Base-by-base conservation (phyloP, 2,113 vertebrate species). In the Gasterosteus nipponicus region DNA sequence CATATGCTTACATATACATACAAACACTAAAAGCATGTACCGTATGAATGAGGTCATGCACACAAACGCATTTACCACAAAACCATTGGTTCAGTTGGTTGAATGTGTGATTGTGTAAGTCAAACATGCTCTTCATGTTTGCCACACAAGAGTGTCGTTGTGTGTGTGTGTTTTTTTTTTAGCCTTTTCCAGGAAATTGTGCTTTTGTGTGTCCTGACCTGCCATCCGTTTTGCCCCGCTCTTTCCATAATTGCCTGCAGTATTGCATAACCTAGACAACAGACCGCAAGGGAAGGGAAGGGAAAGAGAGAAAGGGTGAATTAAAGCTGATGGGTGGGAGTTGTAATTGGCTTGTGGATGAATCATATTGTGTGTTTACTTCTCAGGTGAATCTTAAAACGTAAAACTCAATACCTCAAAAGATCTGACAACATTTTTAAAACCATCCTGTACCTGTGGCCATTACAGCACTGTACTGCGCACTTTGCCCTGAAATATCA, bases 241-340 rank as follows among this genome's bases (percentile, higher is more conserved):
- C 96, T 96, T 94, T 99, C 98, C 98, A 99, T 99, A 89, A 99
- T 98, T 87, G 98, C 97, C 95, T 99, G 98, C 94, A 99, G 96
- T 94, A 99, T 97, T 69, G 97, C 97, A 86, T 99, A 99, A 91
- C 98, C 98, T 99, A 87, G 73, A 82, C 80, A 90, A 93, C 92
- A 88, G 83, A 82, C 82, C 86, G 64, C 38, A 75, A 61, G 16
- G 42, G 91, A 85, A 61, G 16, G 42, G 91, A 85, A 63, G 74
- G 8, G 53, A 29, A 26, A 63, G 29, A 46, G 26, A 54, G 19
- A 68, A 51, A 53, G 5, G 57, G 35, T 69, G 8, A 72, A 67
- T 77, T 88, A 85, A 69, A 54, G 22, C 19, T 58, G 19, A 5
- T n/a, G 78, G 41, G 69, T 65, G 51, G 54, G 75, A 62, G 41